phyloP scores from a whole-genome alignment of 30 jellyfish, hydroid and myxozoan genomes.

The Aurelia sp. region DNA sequence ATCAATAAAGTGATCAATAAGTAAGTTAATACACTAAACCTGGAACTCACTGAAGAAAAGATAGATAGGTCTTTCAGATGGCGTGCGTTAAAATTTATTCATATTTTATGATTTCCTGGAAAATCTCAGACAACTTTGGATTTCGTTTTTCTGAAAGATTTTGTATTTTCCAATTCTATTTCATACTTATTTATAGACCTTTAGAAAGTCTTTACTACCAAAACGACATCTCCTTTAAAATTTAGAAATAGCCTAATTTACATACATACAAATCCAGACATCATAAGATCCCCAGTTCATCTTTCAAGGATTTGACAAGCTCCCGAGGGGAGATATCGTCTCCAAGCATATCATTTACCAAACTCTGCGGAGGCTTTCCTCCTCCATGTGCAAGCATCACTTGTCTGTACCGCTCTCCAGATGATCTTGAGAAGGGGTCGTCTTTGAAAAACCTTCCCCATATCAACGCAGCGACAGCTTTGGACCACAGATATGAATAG shows the following conservation, averaged over 20 bases:
- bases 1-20: no score
- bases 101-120: no score
- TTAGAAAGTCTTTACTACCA: conserved; percentile 24
- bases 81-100: no score
- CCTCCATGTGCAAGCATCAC: conserved; percentile 95
- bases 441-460: conserved; percentile 87
- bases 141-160: no score
- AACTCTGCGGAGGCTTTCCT: conserved; percentile 80
- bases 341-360: conserved; percentile 86
- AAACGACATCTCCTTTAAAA: conserved; percentile 13
- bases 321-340: conserved; percentile 56
- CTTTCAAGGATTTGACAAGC: conserved; percentile 71
- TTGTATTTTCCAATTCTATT: no score
- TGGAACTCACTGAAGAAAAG: no score
- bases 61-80: no score
- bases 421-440: conserved; percentile 83
- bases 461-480: conserved; percentile 89
- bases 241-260: neutral
- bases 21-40: no score
- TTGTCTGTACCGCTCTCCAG: conserved; percentile 88
- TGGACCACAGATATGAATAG: conserved; percentile 94
- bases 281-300: conserved; percentile 48
- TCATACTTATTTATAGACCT: conserved; percentile 19
- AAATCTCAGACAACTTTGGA: no score
- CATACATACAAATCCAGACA: neutral